phyloP scores from a whole-genome alignment of 2,888 invertebrate genomes.

The Rutpela maculata region DNA sequence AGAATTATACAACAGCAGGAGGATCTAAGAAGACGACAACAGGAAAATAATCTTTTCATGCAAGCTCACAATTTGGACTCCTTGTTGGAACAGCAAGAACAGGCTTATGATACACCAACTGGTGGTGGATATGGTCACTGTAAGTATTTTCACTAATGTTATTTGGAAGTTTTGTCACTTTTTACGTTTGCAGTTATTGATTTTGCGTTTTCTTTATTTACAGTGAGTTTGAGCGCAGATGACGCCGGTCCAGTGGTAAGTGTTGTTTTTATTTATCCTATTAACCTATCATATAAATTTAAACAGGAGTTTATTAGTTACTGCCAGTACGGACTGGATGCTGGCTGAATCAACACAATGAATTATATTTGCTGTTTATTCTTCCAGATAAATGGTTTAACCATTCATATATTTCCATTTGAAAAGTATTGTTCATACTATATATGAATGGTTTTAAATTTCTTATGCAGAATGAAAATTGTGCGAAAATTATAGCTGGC shows the following conservation, averaged over 20 bases:
- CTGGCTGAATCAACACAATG: not conserved
- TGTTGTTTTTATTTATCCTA: constrained; percentile 1
- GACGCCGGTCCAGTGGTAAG: constrained; percentile 40
- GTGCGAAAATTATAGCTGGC: not conserved
- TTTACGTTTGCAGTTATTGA: not conserved
- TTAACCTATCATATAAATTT: constrained; percentile 10
- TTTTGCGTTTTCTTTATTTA: constrained; percentile 13
- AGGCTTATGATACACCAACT: constrained; percentile 69
- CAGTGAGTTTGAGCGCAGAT: constrained; percentile 20
- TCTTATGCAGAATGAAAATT: not conserved
- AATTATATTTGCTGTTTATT: constrained; percentile 1
- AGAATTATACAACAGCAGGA: constrained; percentile 89
- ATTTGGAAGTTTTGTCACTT: constrained; percentile 14
- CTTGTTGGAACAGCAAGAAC: constrained; percentile 84
- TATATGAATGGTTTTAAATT: not conserved
- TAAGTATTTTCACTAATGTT: constrained; percentile 34
- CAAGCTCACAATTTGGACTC: constrained; percentile 79
- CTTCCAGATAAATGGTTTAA: not conserved
- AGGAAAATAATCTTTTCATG: constrained; percentile 91
- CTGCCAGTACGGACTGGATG: not conserved
- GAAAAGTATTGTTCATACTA: too few relatives aligned
- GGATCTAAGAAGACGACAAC: constrained; percentile 88
- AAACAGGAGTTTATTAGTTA: not conserved
- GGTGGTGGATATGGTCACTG: constrained; percentile 46
- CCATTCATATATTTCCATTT: not conserved